A percentile compares a stretch with the other conserved stretches of the same genome.
phyloP scores from a whole-genome alignment of 2,113 vertebrate genomes.

The Malaclemys terrapin region DNA sequence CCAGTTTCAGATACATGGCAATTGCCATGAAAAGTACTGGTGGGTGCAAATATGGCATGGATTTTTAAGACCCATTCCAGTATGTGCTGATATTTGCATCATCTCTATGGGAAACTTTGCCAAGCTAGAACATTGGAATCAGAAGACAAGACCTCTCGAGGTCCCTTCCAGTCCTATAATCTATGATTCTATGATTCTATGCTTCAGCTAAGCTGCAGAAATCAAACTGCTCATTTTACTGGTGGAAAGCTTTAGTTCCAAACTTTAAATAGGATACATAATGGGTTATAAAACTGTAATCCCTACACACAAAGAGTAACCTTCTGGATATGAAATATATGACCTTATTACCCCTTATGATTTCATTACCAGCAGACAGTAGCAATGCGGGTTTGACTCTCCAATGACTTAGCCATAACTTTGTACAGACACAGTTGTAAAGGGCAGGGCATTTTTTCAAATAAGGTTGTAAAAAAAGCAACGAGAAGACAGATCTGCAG shows the following conservation, averaged over 20 bases:
- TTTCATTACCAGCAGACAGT: constrained; percentile 4
- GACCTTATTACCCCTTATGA: constrained; percentile 19
- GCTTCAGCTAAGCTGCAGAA: neutral
- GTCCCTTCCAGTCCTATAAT: too few species aligned
- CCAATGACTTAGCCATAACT: constrained; percentile 22
- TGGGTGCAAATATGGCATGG: neutral
- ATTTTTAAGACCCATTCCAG: neutral
- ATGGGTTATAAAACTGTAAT: constrained; percentile 31
- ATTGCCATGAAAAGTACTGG: neutral
- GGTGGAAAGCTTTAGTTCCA: constrained; percentile 2
- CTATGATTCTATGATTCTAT: too few species aligned
- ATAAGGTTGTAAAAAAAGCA: constrained; percentile 14
- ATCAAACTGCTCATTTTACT: constrained; percentile 7
- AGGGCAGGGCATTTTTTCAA: constrained; percentile 41
- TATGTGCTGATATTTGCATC: neutral
- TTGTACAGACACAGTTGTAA: constrained; percentile 19
- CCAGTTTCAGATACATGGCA: neutral
- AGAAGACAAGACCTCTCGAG: neutral
- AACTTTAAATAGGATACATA: constrained; percentile 14
- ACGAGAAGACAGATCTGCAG: neutral
- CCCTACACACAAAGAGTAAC: neutral
- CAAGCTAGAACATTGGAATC: neutral
- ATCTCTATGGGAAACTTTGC: neutral
- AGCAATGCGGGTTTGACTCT: constrained; percentile 21
- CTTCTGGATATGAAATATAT: constrained; percentile 9